Evolutionary conservation across 2,797 vertebrate species (phyloP).

Genomic region (Anabacerthia variegaticeps): DNA sequence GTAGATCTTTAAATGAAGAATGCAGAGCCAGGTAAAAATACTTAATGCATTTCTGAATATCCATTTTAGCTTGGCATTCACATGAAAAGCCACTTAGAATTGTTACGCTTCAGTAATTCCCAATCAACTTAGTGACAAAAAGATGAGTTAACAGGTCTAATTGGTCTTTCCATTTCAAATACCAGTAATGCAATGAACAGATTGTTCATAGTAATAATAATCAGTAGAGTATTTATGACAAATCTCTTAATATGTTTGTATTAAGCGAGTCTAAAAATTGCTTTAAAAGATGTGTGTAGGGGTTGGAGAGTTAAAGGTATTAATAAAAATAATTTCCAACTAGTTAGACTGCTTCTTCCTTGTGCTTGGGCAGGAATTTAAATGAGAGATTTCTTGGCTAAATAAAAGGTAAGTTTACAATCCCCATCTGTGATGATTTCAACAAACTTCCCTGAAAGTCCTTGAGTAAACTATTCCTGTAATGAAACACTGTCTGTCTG

Average conservation of each 20-base stretch:
- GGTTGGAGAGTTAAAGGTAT: neutral
- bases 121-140: conserved; percentile 65
- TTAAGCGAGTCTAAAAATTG: conserved; percentile 3
- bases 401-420: neutral
- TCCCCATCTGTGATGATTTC: neutral
- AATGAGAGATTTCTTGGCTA: neutral
- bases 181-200: conserved; percentile 49
- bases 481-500: neutral
- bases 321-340: neutral
- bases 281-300: neutral
- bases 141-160: conserved; percentile 65
- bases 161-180: conserved; percentile 65
- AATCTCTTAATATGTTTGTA: conserved; percentile 37
- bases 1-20: conserved; percentile 40
- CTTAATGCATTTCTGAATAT: conserved; percentile 65
- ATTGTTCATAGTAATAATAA: conserved; percentile 51
- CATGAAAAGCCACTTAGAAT: conserved; percentile 63
- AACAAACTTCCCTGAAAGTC: neutral
- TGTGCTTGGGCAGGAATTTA: neutral
- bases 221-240: conserved; percentile 43
- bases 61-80: conserved; percentile 58
- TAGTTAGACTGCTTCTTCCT: neutral
- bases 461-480: neutral
- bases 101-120: conserved; percentile 52
- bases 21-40: conserved; percentile 38